phyloP scores from a whole-genome alignment of 1,140 invertebrate genomes.

The Drosophila ficusphila region DNA sequence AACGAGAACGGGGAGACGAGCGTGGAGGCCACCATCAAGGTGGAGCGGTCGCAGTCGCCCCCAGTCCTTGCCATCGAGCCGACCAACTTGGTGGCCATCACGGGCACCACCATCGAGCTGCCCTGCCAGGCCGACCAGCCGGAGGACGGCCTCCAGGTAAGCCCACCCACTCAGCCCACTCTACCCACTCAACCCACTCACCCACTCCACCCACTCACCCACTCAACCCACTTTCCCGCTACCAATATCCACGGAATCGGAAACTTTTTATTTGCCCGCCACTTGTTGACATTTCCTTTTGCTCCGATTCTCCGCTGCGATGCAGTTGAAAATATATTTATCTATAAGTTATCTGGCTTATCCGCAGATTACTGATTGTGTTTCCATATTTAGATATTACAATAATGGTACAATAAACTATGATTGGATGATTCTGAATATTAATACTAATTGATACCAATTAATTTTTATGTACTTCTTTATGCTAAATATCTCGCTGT shows the following conservation, averaged over 20 bases:
- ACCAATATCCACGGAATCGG: constrained; percentile 3
- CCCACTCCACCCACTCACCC: too few relatives aligned
- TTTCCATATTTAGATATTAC: too few relatives aligned
- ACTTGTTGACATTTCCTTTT: constrained; percentile 62
- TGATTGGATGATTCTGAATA: too few relatives aligned
- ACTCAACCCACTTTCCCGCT: too few relatives aligned
- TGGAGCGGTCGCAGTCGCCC: constrained; percentile 85
- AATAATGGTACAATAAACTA: too few relatives aligned
- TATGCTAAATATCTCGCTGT: not conserved
- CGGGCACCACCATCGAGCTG: constrained; percentile 90
- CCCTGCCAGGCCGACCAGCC: constrained; percentile 92
- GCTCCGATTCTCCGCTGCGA: not conserved
- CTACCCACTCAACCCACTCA: too few relatives aligned
- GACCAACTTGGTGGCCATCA: constrained; percentile 89
- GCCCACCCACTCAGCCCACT: constrained; percentile 9
- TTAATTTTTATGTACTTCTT: too few relatives aligned
- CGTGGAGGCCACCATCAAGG: constrained; percentile 88
- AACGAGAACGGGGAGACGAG: constrained; percentile 90
- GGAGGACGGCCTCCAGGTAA: constrained; percentile 90
- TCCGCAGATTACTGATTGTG: too few relatives aligned
- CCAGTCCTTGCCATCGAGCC: constrained; percentile 89
- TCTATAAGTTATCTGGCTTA: too few relatives aligned
- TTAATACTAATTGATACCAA: too few relatives aligned
- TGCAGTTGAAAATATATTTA: not conserved
- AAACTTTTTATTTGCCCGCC: constrained; percentile 41